A percentile compares a stretch with the other conserved stretches of the same genome.
phyloP scores from a whole-genome alignment of 2,113 vertebrate genomes.

The Nyctibius bracteatus region DNA sequence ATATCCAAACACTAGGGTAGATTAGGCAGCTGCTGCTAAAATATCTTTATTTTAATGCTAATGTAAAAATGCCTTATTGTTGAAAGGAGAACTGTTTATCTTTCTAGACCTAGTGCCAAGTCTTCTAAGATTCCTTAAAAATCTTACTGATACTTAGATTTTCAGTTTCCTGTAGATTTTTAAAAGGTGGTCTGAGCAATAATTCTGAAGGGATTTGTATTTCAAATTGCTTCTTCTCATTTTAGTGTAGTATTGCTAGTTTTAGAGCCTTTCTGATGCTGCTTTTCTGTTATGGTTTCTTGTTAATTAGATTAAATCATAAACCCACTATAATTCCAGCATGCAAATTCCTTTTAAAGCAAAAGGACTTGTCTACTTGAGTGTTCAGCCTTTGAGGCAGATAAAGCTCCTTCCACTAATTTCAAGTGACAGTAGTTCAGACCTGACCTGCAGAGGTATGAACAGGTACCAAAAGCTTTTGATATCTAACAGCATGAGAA shows the following conservation, averaged over 20 bases:
- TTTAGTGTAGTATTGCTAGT: not conserved
- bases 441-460: not conserved
- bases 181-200: not conserved
- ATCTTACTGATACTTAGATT: not conserved
- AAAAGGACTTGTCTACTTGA: not conserved
- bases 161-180: not conserved
- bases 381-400: not conserved
- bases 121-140: not conserved
- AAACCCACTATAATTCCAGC: not conserved
- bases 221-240: not conserved
- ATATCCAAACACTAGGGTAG: not conserved
- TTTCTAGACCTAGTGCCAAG: not conserved
- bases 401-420: not conserved
- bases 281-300: not conserved
- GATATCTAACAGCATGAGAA: not conserved
- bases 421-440: not conserved
- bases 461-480: not conserved
- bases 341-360: not conserved
- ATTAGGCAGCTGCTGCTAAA: not conserved
- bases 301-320: not conserved
- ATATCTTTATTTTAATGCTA: not conserved
- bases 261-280: not conserved
- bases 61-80: not conserved
- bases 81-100: not conserved
- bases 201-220: not conserved